Conservation (phyloP, 2,113 vertebrate genomes). For the Mionectes macconnelli region DNA sequence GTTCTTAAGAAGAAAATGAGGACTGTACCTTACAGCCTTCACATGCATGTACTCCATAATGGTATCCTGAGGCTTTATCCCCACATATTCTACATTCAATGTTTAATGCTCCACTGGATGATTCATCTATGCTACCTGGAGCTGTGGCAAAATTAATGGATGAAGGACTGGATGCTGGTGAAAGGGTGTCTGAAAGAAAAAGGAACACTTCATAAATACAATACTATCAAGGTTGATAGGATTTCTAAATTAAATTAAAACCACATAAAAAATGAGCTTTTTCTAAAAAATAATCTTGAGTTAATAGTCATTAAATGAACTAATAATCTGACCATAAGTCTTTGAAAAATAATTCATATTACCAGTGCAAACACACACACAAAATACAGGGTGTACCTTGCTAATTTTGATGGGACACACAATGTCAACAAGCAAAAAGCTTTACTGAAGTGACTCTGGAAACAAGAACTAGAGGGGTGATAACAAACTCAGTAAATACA, state of each 20-base stretch:
- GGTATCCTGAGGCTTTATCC: constrained; percentile 95
- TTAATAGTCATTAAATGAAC: neutral
- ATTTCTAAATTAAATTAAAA: neutral
- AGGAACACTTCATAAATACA: neutral
- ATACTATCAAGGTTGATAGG: neutral
- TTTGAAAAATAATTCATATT: neutral
- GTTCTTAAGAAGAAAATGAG: constrained; percentile 33
- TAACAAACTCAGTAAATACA: neutral
- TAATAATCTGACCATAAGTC: neutral
- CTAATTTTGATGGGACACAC: neutral
- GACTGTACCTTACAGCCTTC: constrained; percentile 95
- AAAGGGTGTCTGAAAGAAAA: constrained; percentile 82
- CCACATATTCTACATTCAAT: constrained; percentile 94
- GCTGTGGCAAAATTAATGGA: constrained; percentile 72
- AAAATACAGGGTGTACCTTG: neutral
- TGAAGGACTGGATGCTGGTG: constrained; percentile 91
- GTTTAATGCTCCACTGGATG: constrained; percentile 73
- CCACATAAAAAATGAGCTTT: neutral
- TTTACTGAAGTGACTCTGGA: neutral
- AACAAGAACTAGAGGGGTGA: neutral
- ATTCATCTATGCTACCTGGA: constrained; percentile 71
- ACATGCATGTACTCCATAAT: constrained; percentile 97
- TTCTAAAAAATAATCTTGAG: neutral
- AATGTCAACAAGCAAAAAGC: neutral
- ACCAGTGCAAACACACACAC: neutral